phyloP scores from a whole-genome alignment of 2,797 vertebrate genomes.

The Denticeps clupeoides region DNA sequence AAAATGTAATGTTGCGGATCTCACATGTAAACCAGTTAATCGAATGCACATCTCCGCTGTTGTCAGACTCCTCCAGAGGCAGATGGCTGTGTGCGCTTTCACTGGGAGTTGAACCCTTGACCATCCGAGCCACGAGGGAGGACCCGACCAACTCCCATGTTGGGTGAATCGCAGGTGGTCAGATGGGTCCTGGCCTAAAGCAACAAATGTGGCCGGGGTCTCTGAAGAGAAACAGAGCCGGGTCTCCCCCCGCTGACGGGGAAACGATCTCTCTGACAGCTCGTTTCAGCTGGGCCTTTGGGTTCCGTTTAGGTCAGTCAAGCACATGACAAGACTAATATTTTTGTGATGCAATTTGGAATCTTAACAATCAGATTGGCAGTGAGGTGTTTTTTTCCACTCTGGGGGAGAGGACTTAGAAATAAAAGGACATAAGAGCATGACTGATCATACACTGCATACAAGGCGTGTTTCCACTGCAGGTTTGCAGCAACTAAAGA shows the following conservation, averaged over 20 bases:
- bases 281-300: conserved; percentile 46
- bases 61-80: no score
- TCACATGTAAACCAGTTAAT: neutral
- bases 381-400: neutral
- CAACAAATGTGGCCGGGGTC: no score
- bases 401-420: no score
- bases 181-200: conserved; percentile 37
- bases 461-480: neutral
- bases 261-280: conserved; percentile 54
- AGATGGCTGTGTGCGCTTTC: no score
- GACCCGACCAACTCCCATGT: neutral
- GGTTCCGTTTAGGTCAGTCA: conserved; percentile 39
- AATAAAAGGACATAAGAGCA: no score
- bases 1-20: conserved; percentile 43
- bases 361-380: no score
- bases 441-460: no score
- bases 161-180: conserved; percentile 10
- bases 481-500: no score
- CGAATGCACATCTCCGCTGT: no score
- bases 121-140: no score
- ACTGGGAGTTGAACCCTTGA: no score
- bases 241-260: conserved; percentile 31
- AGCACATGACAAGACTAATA: conserved; percentile 45
- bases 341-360: conserved; percentile 37
- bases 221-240: conserved; percentile 49